These are phyloP conservation scores for Dasyprocta punctata DNA, from an alignment of 2,113 vertebrate species.

Conservation along the genomic window DNA sequence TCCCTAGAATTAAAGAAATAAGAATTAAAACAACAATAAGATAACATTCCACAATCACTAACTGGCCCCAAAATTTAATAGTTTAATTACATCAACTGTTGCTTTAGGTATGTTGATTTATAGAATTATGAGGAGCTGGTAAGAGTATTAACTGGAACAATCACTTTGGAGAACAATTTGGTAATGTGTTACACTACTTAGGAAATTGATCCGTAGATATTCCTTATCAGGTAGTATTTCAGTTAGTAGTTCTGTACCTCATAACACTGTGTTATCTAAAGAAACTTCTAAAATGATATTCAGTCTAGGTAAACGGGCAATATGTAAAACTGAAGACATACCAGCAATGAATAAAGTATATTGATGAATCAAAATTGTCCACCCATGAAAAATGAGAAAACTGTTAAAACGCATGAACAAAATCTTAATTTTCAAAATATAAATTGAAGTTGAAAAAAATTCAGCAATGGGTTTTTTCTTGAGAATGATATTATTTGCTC, in stretches of 20 bases:
- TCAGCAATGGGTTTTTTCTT: not conserved
- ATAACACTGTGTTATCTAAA: not conserved
- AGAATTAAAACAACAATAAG: not conserved
- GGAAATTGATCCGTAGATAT: not conserved
- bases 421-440: slow-evolving; percentile 24
- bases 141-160: not conserved
- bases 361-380: not conserved
- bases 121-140: not conserved
- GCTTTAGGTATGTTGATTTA: not conserved
- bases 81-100: not conserved
- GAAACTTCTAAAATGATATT: not conserved
- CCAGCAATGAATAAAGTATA: not conserved
- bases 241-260: not conserved
- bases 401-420: not conserved
- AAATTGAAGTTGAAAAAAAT: not conserved
- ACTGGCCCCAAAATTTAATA: not conserved
- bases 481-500: not conserved
- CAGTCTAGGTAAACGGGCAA: not conserved
- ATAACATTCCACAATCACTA: not conserved
- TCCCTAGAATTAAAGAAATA: not conserved
- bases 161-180: not conserved
- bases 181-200: not conserved
- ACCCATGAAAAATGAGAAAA: not conserved
- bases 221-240: not conserved
- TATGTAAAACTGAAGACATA: not conserved